These are phyloP conservation scores for Pangasius djambal DNA, from an alignment of 2,797 vertebrate genomes.

Conservation along the genomic window DNA sequence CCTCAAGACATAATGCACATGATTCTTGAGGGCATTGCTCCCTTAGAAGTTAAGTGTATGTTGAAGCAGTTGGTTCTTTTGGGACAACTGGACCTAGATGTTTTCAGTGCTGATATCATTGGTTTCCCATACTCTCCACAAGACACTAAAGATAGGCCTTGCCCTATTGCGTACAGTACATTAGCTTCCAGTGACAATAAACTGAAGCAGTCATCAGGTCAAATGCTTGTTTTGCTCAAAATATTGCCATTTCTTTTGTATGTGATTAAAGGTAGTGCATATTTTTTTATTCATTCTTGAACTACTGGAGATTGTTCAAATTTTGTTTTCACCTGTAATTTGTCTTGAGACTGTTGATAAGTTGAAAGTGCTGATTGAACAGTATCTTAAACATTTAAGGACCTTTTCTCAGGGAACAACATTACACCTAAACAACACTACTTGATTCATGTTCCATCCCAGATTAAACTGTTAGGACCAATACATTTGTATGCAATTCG, in stretches of 20 bases:
- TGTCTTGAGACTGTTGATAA: constrained; percentile 18
- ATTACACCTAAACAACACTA: constrained; percentile 52
- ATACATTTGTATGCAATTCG: constrained; percentile 50
- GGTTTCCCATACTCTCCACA: background rate
- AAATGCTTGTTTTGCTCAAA: constrained; percentile 38
- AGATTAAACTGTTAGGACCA: constrained; percentile 43
- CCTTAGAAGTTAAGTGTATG: constrained; percentile 33
- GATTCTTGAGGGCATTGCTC: constrained; percentile 43
- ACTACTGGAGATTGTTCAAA: constrained; percentile 35
- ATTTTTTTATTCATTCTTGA: constrained; percentile 35
- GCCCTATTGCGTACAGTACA: background rate
- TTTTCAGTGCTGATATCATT: background rate
- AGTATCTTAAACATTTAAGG: constrained; percentile 50
- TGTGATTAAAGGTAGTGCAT: constrained; percentile 22
- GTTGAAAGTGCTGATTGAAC: constrained; percentile 42
- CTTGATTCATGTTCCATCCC: constrained; percentile 44
- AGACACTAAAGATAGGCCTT: background rate
- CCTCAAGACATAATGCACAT: constrained; percentile 42
- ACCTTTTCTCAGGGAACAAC: constrained; percentile 48
- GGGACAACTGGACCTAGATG: constrained; percentile 22
- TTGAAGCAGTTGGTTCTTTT: constrained; percentile 37
- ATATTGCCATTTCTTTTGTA: constrained; percentile 33
- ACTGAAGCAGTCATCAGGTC: constrained; percentile 30
- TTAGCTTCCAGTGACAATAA: constrained; percentile 39
- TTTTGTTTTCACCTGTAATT: constrained; percentile 12